phyloP scores from a whole-genome alignment of 2,797 vertebrate genomes.

The Amniataba percoides region DNA sequence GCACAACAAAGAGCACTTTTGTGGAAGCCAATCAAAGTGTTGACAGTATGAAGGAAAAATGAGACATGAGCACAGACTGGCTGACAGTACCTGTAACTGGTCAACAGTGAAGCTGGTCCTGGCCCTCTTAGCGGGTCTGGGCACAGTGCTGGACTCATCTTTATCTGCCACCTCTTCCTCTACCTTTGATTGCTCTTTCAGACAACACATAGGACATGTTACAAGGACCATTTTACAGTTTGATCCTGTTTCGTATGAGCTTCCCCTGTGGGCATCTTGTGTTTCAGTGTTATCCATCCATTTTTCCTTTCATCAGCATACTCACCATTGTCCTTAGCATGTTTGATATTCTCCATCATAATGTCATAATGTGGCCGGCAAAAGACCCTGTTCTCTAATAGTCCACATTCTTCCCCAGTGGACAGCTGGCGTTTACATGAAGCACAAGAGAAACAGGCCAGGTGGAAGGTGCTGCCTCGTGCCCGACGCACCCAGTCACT shows the following conservation, averaged over 20 bases:
- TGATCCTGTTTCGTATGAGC: background rate
- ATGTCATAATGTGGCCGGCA: conserved; percentile 94
- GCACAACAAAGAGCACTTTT: background rate
- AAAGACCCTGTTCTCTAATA: conserved; percentile 94
- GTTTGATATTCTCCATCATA: conserved; percentile 94
- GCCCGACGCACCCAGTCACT: conserved; percentile 97
- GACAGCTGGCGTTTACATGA: conserved; percentile 96
- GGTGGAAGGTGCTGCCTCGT: conserved; percentile 94
- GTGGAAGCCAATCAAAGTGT: background rate
- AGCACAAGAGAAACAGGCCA: conserved; percentile 95
- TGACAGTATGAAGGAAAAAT: background rate
- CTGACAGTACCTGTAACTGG: conserved; percentile 91
- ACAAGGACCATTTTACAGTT: background rate
- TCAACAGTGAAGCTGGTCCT: conserved; percentile 98
- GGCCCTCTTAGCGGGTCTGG: conserved; percentile 95
- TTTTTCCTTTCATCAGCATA: background rate
- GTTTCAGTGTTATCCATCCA: background rate
- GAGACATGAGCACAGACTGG: background rate
- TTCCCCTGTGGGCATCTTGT: background rate
- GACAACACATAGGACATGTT: background rate
- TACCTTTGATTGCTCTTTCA: conserved; percentile 88
- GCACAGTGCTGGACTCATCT: conserved; percentile 84
- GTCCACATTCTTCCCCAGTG: conserved; percentile 95
- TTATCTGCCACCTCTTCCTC: conserved; percentile 90
- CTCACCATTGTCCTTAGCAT: conserved; percentile 93